A percentile compares a stretch with the other conserved stretches of the same genome.
Conservation (phyloP, 2,113 vertebrate species). For the Delphinus delphis region DNA sequence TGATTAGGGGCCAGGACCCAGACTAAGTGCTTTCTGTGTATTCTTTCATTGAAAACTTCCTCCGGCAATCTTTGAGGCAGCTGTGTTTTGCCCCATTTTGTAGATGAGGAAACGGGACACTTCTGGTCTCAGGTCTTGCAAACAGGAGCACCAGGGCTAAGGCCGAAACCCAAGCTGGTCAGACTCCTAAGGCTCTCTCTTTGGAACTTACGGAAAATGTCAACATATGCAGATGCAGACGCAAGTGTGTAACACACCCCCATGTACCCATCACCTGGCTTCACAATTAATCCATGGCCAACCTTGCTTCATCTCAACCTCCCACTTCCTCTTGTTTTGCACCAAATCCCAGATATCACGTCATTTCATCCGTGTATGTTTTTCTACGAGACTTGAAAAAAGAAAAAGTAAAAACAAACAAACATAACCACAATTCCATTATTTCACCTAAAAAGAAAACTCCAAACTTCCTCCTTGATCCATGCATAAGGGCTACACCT, state of each 20-base stretch:
- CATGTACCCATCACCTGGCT: rapidly evolving
- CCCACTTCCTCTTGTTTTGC: background rate
- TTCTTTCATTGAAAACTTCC: background rate
- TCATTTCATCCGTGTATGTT: background rate
- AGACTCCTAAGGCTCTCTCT: rapidly evolving
- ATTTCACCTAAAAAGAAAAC: background rate
- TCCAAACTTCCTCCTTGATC: background rate
- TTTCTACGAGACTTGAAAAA: background rate
- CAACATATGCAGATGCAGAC: rapidly evolving
- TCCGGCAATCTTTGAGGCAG: background rate
- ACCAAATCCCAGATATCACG: background rate
- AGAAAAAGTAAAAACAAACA: rapidly evolving
- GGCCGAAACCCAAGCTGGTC: background rate
- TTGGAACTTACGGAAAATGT: background rate
- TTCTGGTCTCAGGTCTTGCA: background rate
- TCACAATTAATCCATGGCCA: rapidly evolving
- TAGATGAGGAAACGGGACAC: background rate
- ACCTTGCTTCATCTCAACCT: background rate
- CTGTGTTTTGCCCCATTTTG: background rate
- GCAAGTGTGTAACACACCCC: rapidly evolving
- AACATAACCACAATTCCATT: background rate
- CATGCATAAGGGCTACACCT: rapidly evolving
- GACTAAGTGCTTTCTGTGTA: rapidly evolving
- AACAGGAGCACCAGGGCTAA: background rate
- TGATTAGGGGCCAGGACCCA: too few species aligned